Evolutionary conservation across 2,888 invertebrate genomes (phyloP), one percentile per base, ranked within the genome.

Genomic region (Drosophila colorata): DNA sequence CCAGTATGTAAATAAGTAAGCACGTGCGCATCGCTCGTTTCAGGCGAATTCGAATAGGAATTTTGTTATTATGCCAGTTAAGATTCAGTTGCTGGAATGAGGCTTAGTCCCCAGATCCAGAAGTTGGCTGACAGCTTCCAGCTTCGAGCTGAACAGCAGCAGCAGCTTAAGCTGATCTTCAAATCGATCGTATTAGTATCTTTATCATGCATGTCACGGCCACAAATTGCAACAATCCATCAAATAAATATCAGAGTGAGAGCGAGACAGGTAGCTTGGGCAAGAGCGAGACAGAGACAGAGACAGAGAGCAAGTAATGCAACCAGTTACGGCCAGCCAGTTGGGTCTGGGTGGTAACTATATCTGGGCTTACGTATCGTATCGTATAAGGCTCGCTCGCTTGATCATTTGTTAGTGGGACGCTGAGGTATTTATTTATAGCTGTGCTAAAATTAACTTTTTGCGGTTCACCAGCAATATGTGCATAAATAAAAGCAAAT

Each of bases 211-310:
- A 74, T 87, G 90, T 80, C 90, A 75, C 60, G 76, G 72, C 59
- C 72, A 69, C 78, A 85, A 88, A 85, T 88, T 87, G 81, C 85
- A 80, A 78, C 89, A 83, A 88, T 88, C 89, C 83, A 89, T 88
- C 90, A 88, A 84, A 73, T 69, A 47, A 64, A 63, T 64, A 59
- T 56, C 40, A 35, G 53, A 33, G 33, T 18, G 41, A 52, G 20
- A 44, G 31, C 25, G 14, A 48, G 46, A 46, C 23, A 40, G 55
- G 20, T 8, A 46, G 16, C 31, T 18, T 0, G 18, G 7, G 52
- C 49, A 9, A 7, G 51, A 40, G 41, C 11, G 35, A 38, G 51
- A 47, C 37, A 16, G 11, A 7, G 51, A 40, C 37, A 8, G 35
- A 38, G 51, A 47, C 37, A 16, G 11, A 1, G 7, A 2, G 14